These are phyloP conservation scores for Loris lydekkerianus DNA, from an alignment of 2,797 vertebrate species.

Conservation along the genomic window DNA sequence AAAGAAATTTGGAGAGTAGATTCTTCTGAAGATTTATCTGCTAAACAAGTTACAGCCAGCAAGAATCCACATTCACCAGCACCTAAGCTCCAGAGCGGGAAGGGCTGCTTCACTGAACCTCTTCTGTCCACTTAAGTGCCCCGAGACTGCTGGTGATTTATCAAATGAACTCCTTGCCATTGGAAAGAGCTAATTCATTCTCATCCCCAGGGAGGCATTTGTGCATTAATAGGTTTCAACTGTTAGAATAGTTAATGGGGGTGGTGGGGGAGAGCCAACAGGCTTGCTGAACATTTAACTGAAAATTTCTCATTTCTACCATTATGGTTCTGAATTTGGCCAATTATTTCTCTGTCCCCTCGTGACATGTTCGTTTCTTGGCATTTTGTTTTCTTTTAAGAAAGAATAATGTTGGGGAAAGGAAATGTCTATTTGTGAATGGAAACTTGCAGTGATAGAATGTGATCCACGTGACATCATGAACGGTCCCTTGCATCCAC, in stretches of 20 bases:
- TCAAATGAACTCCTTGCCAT: background rate
- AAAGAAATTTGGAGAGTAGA: background rate
- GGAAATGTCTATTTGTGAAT: background rate
- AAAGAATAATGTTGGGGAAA: background rate
- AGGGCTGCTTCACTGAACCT: background rate
- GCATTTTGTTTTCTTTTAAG: background rate
- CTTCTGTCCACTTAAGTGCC: background rate
- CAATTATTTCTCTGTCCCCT: background rate
- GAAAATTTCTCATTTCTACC: background rate
- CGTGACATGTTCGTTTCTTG: background rate
- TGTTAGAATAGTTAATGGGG: conserved; percentile 38
- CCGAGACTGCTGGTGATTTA: background rate
- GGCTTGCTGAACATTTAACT: background rate
- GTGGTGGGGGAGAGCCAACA: accelerated
- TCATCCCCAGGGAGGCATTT: conserved; percentile 18
- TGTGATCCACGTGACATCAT: background rate
- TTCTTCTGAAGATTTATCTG: background rate
- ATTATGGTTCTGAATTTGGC: background rate
- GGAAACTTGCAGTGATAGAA: background rate
- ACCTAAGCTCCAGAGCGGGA: background rate
- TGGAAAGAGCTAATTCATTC: conserved; percentile 42
- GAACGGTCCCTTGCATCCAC: background rate
- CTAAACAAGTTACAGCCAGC: background rate
- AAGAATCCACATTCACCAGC: background rate
- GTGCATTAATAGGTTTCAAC: background rate